Conservation (phyloP, 2,797 vertebrate genomes). For the Scleropages formosus region DNA sequence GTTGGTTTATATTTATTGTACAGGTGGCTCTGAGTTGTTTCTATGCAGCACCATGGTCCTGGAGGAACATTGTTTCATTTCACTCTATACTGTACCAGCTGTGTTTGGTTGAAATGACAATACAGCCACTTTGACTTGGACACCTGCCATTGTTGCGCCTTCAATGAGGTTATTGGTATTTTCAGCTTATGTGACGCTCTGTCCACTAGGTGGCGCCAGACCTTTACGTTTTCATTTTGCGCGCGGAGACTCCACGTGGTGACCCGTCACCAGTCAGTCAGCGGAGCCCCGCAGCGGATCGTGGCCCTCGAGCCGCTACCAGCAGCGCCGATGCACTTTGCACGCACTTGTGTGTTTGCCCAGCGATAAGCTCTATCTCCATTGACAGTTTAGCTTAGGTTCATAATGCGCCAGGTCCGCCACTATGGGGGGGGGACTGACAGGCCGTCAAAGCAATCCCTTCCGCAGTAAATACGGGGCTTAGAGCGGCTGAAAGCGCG, state of each 20-base stretch:
- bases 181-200: neutral
- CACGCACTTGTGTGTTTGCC: neutral
- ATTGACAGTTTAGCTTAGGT: constrained; percentile 12
- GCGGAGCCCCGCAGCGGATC: neutral
- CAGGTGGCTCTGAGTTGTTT: too few relatives aligned
- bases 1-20: too few relatives aligned
- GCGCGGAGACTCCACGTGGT: neutral
- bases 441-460: constrained; percentile 24
- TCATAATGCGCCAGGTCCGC: constrained; percentile 4
- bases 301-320: neutral
- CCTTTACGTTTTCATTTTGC: neutral
- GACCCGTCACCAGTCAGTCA: neutral
- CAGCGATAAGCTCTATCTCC: constrained; percentile 10
- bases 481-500: neutral
- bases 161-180: neutral
- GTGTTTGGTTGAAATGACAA: too few relatives aligned
- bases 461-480: constrained; percentile 21
- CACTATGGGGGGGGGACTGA: neutral
- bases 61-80: too few relatives aligned
- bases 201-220: constrained; percentile 28
- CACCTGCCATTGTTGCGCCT: too few relatives aligned
- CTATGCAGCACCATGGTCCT: too few relatives aligned
- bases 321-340: neutral
- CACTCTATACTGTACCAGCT: too few relatives aligned
- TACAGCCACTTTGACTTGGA: too few relatives aligned